phyloP scores from a whole-genome alignment of 2,113 vertebrate genomes.

The Xenopus laevis region DNA sequence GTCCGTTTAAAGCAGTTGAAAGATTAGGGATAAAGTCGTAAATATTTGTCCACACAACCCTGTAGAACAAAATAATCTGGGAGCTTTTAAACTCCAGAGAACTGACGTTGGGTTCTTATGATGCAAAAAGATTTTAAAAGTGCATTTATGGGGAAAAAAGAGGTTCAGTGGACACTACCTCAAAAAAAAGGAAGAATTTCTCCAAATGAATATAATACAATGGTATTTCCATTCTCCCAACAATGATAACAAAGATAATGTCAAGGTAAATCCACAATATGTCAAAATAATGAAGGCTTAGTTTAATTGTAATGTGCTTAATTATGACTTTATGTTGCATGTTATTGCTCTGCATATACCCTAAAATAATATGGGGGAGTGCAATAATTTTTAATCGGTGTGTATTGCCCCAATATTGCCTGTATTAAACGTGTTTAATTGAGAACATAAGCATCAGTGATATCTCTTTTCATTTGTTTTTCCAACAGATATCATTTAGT shows the following conservation, averaged over 20 bases:
- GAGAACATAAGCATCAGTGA: background rate
- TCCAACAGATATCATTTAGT: no score
- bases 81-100: slow-evolving; percentile 14
- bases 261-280: background rate
- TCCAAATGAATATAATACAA: background rate
- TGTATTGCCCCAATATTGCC: background rate
- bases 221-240: background rate
- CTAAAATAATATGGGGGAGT: background rate
- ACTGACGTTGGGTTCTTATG: background rate
- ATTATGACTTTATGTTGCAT: background rate
- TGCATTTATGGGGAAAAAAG: no score
- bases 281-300: background rate
- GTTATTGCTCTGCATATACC: background rate
- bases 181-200: background rate
- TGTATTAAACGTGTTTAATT: background rate
- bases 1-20: slow-evolving; percentile 29
- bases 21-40: slow-evolving; percentile 31
- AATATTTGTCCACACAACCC: slow-evolving; percentile 18
- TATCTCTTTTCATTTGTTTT: background rate
- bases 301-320: background rate
- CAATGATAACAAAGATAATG: background rate
- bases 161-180: no score
- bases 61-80: slow-evolving; percentile 9
- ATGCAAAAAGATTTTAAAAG: no score
- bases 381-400: background rate